These are phyloP conservation scores for Hedychridium roseum DNA, from an alignment of 2,888 invertebrate species.

Conservation along the genomic window DNA sequence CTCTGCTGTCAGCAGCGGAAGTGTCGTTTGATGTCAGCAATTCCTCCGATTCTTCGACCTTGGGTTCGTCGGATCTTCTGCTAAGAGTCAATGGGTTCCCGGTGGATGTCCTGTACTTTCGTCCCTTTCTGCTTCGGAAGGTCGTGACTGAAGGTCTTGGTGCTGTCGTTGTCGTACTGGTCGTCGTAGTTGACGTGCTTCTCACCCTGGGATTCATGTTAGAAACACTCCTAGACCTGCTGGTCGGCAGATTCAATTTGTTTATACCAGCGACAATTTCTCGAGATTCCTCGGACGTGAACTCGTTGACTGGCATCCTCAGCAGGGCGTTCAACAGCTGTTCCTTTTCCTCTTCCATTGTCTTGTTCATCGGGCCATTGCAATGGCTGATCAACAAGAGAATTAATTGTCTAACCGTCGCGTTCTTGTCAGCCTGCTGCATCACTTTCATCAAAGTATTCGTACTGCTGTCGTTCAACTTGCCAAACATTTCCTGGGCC, in stretches of 20 bases:
- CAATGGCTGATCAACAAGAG: conserved; percentile 81
- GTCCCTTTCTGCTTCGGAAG: conserved; percentile 50
- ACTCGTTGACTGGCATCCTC: conserved; percentile 68
- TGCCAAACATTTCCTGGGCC: conserved; percentile 80
- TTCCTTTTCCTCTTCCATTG: conserved; percentile 75
- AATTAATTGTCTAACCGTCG: conserved; percentile 77
- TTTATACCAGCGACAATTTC: conserved; percentile 54
- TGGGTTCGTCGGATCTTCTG: conserved; percentile 51
- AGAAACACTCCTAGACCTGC: conserved; percentile 28
- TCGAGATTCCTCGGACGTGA: conserved; percentile 60
- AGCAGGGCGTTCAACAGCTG: conserved; percentile 75
- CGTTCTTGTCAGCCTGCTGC: conserved; percentile 82
- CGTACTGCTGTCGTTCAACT: conserved; percentile 78
- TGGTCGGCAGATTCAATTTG: conserved; percentile 45
- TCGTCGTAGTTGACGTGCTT: conserved; percentile 29
- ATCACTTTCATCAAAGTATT: conserved; percentile 80
- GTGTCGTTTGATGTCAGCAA: conserved; percentile 54
- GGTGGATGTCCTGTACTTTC: conserved; percentile 50
- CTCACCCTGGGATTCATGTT: too few relatives aligned
- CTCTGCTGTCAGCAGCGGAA: conserved; percentile 75
- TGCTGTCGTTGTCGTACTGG: too few relatives aligned
- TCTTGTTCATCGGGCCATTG: conserved; percentile 74
- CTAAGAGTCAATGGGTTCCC: conserved; percentile 50
- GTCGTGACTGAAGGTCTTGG: conserved; percentile 51
- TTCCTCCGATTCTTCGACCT: conserved; percentile 56